These are phyloP conservation scores for Aselliscus stoliczkanus DNA, from an alignment of 2,797 vertebrate genomes.

Conservation along the genomic window DNA sequence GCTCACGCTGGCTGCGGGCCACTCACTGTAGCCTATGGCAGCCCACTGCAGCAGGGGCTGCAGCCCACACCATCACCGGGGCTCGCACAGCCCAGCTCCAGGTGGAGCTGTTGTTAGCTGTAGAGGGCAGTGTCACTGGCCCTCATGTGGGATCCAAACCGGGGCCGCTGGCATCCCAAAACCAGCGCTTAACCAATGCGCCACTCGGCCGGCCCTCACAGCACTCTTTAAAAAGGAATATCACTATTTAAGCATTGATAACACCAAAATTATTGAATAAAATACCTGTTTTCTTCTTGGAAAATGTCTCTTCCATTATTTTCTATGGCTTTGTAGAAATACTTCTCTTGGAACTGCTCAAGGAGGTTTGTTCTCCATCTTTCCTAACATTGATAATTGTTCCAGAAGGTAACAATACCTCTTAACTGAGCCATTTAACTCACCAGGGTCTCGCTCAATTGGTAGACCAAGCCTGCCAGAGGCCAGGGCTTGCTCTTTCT, in stretches of 20 bases:
- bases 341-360: constrained; percentile 34
- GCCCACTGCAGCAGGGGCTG: no score
- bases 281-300: constrained; percentile 27
- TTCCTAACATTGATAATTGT: constrained; percentile 1
- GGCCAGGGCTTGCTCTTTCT: background rate
- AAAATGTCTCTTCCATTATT: constrained; percentile 40
- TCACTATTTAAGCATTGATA: background rate
- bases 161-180: no score
- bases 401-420: background rate
- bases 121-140: no score
- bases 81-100: no score
- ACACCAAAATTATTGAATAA: constrained; percentile 12
- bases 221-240: background rate
- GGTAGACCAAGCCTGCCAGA: background rate
- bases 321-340: constrained; percentile 14
- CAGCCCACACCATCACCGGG: no score
- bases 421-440: background rate
- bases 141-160: no score
- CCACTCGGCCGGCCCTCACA: no score
- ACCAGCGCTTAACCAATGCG: no score
- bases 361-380: constrained; percentile 27
- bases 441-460: background rate
- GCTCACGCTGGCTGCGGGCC: no score
- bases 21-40: no score
- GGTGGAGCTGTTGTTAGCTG: no score